Evolutionary conservation across 1,140 invertebrate species (phyloP), one percentile per base, ranked within the genome.

Genomic region (Dinothrombium tinctorium): DNA sequence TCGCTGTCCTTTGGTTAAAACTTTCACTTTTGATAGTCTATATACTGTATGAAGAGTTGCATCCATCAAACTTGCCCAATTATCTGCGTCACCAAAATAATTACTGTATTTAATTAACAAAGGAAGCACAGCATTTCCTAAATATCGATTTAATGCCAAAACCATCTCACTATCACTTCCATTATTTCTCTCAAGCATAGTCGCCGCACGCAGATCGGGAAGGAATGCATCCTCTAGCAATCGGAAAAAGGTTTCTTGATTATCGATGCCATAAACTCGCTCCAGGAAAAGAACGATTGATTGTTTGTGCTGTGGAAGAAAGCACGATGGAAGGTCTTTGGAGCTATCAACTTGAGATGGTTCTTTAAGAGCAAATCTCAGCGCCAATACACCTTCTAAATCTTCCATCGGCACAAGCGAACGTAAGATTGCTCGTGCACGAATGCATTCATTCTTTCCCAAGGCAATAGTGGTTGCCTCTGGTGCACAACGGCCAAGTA

Each of bases 81-180:
- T 90, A 54, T 99, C 92, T 0, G 92, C 87, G 56, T 98, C 86
- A 49, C 74, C 76, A 59, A 98, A 99, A 61, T 89, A 98, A 55
- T 80, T 79, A 17, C 84, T 82, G 61, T 98, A 84, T 54, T 82
- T 81, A 49, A 95, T 98, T 1, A 99, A 64, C 6, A 96, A 62
- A 0, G 94, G 92, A 36, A 99, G 59, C 48, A 99, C 90, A 2
- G 89, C 92, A 59, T 92, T 94, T 41, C 94, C 92, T 50, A 99
- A 87, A 59, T 99, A 99, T 21, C 94, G 73, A 60, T 99, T 99
- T 69, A 99, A 77, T 0, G 92, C 92, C 7, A 99, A 56, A 0
- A 90, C 90, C 81, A 98, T 95, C 55, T 99, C 90, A 25, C 84
- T 92, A 57, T 99, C 92, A 33, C 78, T 78, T 2, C 87, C 87